Conservation (phyloP, 2,888 invertebrate species). For the Argynnis bischoffii region DNA sequence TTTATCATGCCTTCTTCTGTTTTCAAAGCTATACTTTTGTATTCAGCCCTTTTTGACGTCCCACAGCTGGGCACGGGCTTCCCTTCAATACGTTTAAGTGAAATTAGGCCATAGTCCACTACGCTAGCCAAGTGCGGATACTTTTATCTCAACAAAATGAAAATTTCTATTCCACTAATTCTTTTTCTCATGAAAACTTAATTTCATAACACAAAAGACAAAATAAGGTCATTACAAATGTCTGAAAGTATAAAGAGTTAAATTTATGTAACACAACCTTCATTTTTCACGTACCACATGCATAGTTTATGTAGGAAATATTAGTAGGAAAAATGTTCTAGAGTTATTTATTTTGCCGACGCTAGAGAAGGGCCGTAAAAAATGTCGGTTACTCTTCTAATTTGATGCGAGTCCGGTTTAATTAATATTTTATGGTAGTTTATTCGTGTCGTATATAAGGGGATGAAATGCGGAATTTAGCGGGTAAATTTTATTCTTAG, state of each 20-base stretch:
- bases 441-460: conserved; percentile 3
- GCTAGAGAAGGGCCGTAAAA: conserved; percentile 24
- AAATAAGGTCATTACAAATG: conserved; percentile 29
- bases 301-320: conserved; percentile 73
- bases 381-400: conserved; percentile 20
- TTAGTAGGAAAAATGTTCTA: conserved; percentile 68
- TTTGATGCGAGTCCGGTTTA: conserved; percentile 24
- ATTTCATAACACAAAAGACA: conserved; percentile 23
- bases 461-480: conserved; percentile 1
- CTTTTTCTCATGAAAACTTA: neutral
- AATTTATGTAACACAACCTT: conserved; percentile 52
- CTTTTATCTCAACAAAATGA: conserved; percentile 11
- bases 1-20: too few species aligned
- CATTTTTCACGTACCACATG: conserved; percentile 71
- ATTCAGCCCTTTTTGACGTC: too few species aligned
- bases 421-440: conserved; percentile 31
- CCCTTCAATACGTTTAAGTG: neutral
- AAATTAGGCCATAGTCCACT: too few species aligned
- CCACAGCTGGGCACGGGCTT: neutral
- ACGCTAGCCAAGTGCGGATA: too few species aligned
- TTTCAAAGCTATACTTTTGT: too few species aligned
- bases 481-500: neutral
- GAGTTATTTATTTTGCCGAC: conserved; percentile 55
- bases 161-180: too few species aligned
- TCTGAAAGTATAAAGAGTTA: conserved; percentile 46